Evolutionary conservation across 2,797 vertebrate species (phyloP).

Genomic region (Bovichtus variegatus): DNA sequence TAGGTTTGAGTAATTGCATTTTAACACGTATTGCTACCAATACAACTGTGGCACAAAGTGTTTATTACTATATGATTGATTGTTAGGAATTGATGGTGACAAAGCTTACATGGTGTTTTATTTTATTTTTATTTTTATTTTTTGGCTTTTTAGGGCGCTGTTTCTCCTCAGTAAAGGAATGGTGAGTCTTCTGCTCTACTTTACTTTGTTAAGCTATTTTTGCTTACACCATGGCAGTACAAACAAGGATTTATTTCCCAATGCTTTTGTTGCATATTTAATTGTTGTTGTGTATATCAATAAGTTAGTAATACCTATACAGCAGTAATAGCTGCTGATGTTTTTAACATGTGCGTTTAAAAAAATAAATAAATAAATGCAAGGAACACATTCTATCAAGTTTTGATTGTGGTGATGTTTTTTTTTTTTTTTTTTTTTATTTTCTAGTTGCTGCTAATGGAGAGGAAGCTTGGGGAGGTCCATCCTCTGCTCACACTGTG

Average conservation of each 20-base stretch:
- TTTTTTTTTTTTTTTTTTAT: constrained; percentile 21
- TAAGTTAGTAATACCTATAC: too few relatives aligned
- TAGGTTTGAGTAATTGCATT: background rate
- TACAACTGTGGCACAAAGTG: background rate
- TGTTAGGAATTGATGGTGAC: background rate
- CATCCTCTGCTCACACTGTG: constrained; percentile 96
- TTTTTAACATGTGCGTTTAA: background rate
- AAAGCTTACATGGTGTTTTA: constrained; percentile 25
- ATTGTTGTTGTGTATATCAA: background rate
- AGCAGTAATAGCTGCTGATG: background rate
- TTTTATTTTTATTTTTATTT: background rate
- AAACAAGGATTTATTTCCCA: background rate
- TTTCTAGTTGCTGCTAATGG: constrained; percentile 92
- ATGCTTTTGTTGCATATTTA: background rate
- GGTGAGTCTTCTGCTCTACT: constrained; percentile 84
- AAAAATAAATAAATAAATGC: background rate
- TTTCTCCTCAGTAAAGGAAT: constrained; percentile 98
- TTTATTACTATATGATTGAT: background rate
- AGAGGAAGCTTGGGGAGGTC: constrained; percentile 96
- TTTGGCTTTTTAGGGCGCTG: constrained; percentile 86
- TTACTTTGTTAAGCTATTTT: background rate
- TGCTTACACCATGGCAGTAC: background rate
- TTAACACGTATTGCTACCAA: background rate
- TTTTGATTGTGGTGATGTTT: background rate
- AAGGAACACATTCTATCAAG: background rate